A percentile compares a stretch with the other conserved stretches of the same genome.
Evolutionary conservation across 2,797 vertebrate species (phyloP).

Genomic region (Crenichthys baileyi): DNA sequence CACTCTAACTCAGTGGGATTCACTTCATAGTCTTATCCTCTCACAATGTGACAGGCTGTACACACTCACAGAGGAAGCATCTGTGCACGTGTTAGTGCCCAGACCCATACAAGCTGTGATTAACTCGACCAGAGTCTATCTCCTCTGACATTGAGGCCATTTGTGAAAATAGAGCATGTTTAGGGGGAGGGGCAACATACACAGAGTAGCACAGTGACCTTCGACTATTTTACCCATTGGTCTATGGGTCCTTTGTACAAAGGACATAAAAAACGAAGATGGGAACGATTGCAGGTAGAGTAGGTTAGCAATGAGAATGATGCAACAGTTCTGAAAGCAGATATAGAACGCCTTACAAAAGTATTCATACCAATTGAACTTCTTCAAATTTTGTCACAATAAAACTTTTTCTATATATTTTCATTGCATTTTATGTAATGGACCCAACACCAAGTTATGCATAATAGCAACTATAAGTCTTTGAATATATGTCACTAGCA

Average conservation of each 20-base stretch:
- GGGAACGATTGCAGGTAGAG: constrained; percentile 8
- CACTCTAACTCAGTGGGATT: constrained; percentile 61
- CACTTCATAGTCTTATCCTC: constrained; percentile 44
- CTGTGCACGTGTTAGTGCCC: constrained; percentile 25
- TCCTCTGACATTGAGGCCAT: constrained; percentile 58
- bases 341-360: background rate
- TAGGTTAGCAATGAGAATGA: background rate
- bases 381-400: background rate
- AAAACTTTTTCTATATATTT: background rate
- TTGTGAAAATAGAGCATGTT: constrained; percentile 8
- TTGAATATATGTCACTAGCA: background rate
- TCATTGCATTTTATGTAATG: background rate
- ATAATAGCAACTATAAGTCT: background rate
- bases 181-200: constrained; percentile 24
- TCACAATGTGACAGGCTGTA: constrained; percentile 40
- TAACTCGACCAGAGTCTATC: constrained; percentile 58
- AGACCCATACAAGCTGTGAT: constrained; percentile 64
- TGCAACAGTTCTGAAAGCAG: background rate
- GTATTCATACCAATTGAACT: background rate
- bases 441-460: background rate
- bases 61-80: constrained; percentile 17
- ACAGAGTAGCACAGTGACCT: constrained; percentile 60
- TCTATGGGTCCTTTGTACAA: constrained; percentile 22
- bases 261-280: constrained; percentile 39
- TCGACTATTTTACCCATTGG: constrained; percentile 47